Evolutionary conservation across 2,888 invertebrate genomes (phyloP).

Genomic region (Bruchidius siliquastri): DNA sequence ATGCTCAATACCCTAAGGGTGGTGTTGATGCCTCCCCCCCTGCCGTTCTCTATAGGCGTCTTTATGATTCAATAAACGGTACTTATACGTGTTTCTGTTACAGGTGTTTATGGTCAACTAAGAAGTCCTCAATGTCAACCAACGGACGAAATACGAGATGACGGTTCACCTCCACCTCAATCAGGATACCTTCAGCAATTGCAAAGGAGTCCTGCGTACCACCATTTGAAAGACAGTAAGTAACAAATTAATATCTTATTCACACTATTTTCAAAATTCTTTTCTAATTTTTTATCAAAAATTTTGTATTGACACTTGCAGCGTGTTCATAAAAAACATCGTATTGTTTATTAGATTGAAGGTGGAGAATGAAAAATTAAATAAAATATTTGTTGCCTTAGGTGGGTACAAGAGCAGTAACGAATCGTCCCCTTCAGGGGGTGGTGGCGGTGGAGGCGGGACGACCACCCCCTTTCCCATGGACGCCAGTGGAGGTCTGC

Average conservation of each 20-base stretch:
- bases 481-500: slow-evolving; percentile 31
- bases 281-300: no score
- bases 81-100: slow-evolving; percentile 9
- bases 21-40: no score
- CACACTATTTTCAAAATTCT: no score
- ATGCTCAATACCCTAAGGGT: no score
- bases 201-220: slow-evolving; percentile 42
- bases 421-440: slow-evolving; percentile 46
- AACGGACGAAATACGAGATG: slow-evolving; percentile 51
- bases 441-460: neutral
- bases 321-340: no score
- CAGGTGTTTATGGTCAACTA: slow-evolving; percentile 54
- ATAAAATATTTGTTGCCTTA: neutral
- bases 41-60: no score
- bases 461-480: slow-evolving; percentile 48
- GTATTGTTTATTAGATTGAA: no score
- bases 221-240: slow-evolving; percentile 44
- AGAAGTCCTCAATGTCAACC: slow-evolving; percentile 52
- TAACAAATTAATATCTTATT: neutral
- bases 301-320: no score
- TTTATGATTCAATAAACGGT: no score
- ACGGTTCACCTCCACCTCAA: slow-evolving; percentile 43
- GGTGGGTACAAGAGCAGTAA: slow-evolving; percentile 43
- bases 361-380: no score
- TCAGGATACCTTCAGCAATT: slow-evolving; percentile 38